phyloP scores from a whole-genome alignment of 2,113 vertebrate species.

The Sphyrna mokarran region DNA sequence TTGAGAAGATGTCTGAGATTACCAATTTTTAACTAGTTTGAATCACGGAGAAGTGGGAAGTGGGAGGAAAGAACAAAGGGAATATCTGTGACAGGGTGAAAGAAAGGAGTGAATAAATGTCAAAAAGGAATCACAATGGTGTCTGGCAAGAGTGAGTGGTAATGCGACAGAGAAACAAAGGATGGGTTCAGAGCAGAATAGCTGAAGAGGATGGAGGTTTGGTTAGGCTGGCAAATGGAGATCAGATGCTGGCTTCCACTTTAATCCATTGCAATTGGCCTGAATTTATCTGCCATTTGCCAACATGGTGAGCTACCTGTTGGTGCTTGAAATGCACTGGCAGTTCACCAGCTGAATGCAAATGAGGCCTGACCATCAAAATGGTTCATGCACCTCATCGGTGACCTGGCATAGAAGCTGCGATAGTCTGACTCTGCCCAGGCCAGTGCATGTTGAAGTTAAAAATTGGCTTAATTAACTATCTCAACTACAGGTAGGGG shows the following conservation, averaged over 20 bases:
- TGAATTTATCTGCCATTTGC: neutral
- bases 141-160: neutral
- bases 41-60: no score
- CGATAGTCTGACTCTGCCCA: neutral
- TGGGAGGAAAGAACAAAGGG: no score
- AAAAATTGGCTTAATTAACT: neutral
- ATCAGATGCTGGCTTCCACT: neutral
- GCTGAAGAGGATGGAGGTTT: neutral
- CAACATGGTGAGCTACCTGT: neutral
- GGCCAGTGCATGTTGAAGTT: neutral
- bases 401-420: neutral
- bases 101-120: no score
- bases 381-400: neutral
- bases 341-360: neutral
- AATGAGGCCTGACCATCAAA: neutral
- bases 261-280: neutral
- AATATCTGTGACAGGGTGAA: no score
- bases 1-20: no score
- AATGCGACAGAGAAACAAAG: no score
- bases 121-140: neutral
- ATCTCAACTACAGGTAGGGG: neutral
- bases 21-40: no score
- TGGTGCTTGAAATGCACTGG: neutral
- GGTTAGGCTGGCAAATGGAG: neutral
- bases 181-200: neutral